Conservation (phyloP, 2,797 vertebrate genomes). For the Simalia tracyae region DNA sequence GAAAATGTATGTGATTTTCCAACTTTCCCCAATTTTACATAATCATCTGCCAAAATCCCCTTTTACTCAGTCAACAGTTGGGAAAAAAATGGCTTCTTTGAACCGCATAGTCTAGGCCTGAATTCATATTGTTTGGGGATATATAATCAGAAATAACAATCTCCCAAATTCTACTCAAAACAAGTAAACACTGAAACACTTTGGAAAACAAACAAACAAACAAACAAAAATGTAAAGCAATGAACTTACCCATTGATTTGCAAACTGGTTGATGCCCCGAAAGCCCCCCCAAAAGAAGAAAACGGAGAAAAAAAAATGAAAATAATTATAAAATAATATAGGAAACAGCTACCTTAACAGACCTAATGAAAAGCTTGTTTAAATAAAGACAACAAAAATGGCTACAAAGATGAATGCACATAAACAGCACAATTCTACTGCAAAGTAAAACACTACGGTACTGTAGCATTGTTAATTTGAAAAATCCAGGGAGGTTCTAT, state of each 20-base stretch:
- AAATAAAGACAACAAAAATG: constrained; percentile 24
- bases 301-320: constrained; percentile 70
- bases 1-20: neutral
- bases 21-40: neutral
- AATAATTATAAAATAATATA: constrained; percentile 57
- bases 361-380: constrained; percentile 38
- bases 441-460: neutral
- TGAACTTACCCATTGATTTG: constrained; percentile 94
- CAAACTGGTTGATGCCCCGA: constrained; percentile 78
- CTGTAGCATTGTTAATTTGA: neutral
- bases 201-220: constrained; percentile 17
- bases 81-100: neutral
- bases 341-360: constrained; percentile 53
- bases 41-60: neutral
- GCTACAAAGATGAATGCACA: neutral
- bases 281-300: constrained; percentile 71
- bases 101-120: neutral
- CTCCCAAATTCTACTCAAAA: neutral
- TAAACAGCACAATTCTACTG: neutral
- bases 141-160: neutral
- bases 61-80: neutral
- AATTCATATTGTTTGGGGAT: neutral
- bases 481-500: neutral
- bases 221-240: constrained; percentile 11
- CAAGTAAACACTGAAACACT: neutral